Base-by-base conservation (phyloP, 2,797 vertebrate species). In the Poecilia picta region DNA sequence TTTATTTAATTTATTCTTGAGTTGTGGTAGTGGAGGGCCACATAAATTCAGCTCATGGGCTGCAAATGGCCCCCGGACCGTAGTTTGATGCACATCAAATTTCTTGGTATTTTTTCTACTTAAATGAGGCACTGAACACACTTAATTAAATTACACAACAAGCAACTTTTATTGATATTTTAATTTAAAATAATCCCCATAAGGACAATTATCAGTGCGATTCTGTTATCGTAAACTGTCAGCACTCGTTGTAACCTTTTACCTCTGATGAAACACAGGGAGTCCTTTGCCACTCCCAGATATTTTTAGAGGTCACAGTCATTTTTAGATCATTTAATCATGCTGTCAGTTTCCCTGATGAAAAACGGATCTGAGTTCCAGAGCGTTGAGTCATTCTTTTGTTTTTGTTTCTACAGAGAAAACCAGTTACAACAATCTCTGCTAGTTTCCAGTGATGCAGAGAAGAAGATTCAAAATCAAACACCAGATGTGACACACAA, bases 251-350 rank as follows among this genome's bases (percentile, higher is more conserved):
- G 4, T 15, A 36, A 39, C 74, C 36, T 71, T 46, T 70, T 15
- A n/a, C 49, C 64, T 77, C 43, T 70, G 75, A 76, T 79, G 51
- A 79, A 59, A 81, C 41, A 43, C 73, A 25, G 7, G n/a, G 12
- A 79, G 25, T 6, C 0, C 72, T 81, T 51, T 1, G 33, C 62
- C 53, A 76, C 76, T 47, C 76, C 77, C 84, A 23, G 28, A 0
- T 23, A 75, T 72, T 68, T 49, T 28, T 0, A 1, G 74, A 13
- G 0, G 18, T 49, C 20, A 20, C 6, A 25, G 71, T 76, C 90
- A 90, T 90, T 83, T 87, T 84, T 81, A 86, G 81, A 77, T 84
- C 49, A 85, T 88, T 85, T 88, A 82, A 82, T 81, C 70, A 68
- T 82, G 41, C 77, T 70, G 72, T 87, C 57, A 85, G 75, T 74